Percentiles rank a stretch among this genome's conserved stretches.
phyloP scores from a whole-genome alignment of 1,140 invertebrate genomes.

The Sarcophaga bullata region DNA sequence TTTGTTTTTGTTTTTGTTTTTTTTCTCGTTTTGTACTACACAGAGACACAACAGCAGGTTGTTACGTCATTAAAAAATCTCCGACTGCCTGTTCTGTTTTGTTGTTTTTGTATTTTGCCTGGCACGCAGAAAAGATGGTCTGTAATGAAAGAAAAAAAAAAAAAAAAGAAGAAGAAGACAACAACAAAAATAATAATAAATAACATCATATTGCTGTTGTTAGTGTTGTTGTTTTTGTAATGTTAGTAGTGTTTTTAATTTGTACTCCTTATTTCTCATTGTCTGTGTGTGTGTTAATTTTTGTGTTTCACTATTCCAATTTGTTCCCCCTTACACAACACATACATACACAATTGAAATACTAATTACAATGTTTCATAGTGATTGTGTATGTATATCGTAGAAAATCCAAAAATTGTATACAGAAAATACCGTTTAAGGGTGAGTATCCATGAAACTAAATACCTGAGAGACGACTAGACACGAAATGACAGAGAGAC shows the following conservation, averaged over 20 bases:
- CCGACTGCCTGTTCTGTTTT: constrained; percentile 7
- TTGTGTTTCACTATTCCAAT: constrained; percentile 26
- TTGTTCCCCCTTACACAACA: constrained; percentile 13
- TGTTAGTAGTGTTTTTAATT: constrained; percentile 35
- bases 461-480: not conserved
- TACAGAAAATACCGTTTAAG: not conserved
- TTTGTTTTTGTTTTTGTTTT: too few relatives aligned
- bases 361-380: too few relatives aligned
- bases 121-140: not conserved
- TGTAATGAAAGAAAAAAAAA: constrained; percentile 1
- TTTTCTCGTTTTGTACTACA: not conserved
- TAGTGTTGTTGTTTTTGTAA: not conserved
- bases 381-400: too few relatives aligned
- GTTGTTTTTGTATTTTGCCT: not conserved
- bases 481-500: not conserved
- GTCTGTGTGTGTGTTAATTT: constrained; percentile 32
- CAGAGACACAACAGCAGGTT: constrained; percentile 5
- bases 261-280: constrained; percentile 27
- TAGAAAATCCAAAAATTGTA: not conserved
- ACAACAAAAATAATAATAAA: not conserved
- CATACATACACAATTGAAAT: not conserved
- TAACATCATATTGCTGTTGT: too few relatives aligned
- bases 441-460: not conserved
- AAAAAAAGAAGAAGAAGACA: not conserved
- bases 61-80: constrained; percentile 24